Conservation (phyloP, 2,888 invertebrate genomes). For the Volucella bombylans region DNA sequence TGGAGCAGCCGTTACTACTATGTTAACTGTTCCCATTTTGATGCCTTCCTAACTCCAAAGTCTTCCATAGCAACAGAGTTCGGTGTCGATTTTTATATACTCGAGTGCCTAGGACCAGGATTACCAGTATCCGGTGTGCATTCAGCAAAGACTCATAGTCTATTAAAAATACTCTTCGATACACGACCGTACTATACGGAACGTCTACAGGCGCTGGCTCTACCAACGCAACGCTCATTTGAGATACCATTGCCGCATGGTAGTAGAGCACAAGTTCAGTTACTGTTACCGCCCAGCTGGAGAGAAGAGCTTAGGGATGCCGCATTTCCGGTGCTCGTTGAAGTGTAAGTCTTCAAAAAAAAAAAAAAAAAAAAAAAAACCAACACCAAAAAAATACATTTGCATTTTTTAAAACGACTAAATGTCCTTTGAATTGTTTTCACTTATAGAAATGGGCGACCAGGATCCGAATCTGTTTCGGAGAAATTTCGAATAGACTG, state of each 20-base stretch:
- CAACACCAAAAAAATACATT: neutral
- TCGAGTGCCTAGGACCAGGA: conserved; percentile 96
- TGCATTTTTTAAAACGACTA: neutral
- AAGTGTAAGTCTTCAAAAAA: conserved; percentile 86
- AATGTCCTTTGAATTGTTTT: conserved; percentile 19
- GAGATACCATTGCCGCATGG: conserved; percentile 94
- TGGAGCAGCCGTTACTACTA: conserved; percentile 92
- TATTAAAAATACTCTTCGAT: conserved; percentile 90
- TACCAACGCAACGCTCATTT: conserved; percentile 91
- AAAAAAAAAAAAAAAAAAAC: neutral
- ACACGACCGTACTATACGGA: conserved; percentile 87
- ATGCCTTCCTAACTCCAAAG: conserved; percentile 87
- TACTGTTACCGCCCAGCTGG: conserved; percentile 94
- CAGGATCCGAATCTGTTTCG: conserved; percentile 94
- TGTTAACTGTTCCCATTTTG: conserved; percentile 93
- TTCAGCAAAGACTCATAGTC: conserved; percentile 88
- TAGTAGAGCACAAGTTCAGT: conserved; percentile 92
- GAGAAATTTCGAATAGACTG: conserved; percentile 94
- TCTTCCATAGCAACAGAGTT: conserved; percentile 80
- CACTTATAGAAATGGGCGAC: conserved; percentile 90
- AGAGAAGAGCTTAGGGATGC: conserved; percentile 92
- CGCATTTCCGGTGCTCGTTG: conserved; percentile 93
- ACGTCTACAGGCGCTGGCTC: conserved; percentile 89
- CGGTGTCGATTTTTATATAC: conserved; percentile 86
- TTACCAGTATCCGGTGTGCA: conserved; percentile 92